Base-by-base conservation (phyloP, 2,888 invertebrate species). In the Campopleginae sp. region DNA sequence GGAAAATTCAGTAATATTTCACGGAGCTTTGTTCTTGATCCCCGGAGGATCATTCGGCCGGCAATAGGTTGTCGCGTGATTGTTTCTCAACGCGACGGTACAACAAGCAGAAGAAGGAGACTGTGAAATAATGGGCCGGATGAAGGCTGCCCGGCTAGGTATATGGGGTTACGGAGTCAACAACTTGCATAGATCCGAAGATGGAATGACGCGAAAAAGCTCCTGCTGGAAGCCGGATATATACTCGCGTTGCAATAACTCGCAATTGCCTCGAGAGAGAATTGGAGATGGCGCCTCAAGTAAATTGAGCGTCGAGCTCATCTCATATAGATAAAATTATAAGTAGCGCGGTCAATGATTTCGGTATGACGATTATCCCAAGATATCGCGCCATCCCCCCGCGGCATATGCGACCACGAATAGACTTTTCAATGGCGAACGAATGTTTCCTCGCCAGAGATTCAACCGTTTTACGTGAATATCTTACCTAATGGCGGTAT, bases 291-390 rank as follows among this genome's bases (percentile, higher is more conserved):
- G n/a, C n/a, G n/a, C n/a, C n/a, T 84, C 84, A 84, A 66, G 72
- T 84, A 84, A 84, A 84, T 84, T 78, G 84, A 77, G 84, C 78
- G 84, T 84, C 84, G 78, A 74, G 80, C 68, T 84, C 80, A 84
- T 81, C n/a, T 77, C 77, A 84, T 81, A 68, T n/a, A n/a, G n/a
- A n/a, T n/a, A n/a, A n/a, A n/a, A n/a, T n/a, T n/a, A n/a, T n/a
- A n/a, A n/a, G n/a, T n/a, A n/a, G n/a, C n/a, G n/a, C n/a, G n/a
- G n/a, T n/a, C n/a, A n/a, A n/a, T n/a, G n/a, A 71, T 65, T 51
- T 58, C 65, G 17, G 58, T 77, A 80, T 80, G 71, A 76, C 84
- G 84, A 80, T 80, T 80, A 84, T 84, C 72, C 72, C 19, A 63
- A 71, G 76, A 72, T 77, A 80, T 84, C 80, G 80, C 17, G n/a